Base-by-base conservation (phyloP, 2,797 vertebrate species). In the Gobio occitaniae region DNA sequence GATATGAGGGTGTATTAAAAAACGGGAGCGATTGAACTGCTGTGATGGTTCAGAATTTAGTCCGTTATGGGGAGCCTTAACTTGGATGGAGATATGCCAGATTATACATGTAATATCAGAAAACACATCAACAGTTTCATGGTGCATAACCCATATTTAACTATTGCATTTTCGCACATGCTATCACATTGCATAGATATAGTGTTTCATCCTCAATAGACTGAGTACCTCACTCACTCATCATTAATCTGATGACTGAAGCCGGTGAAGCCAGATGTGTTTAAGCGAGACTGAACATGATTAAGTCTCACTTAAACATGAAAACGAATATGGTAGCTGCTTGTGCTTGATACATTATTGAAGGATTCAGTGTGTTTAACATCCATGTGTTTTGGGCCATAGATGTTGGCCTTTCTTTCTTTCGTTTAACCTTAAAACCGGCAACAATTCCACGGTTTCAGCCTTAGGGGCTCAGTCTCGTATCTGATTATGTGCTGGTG, bases 21-120 rank as follows among this genome's bases (percentile, higher is more conserved):
- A 80, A 69, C 0, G 4, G 21, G 65, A 70, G 65, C 56, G 29
- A 70, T 41, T 80, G 78, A 54, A 69, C 19, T 48, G 29, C 29
- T 38, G 29, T 29, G 41, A 32, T 56, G 8, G 48, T 41, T 69
- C 48, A 41, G 48, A 80, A 80, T 41, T n/a, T 19, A 54, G 79
- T 54, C 47, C 13, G 36, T 80, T 69, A 69, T 0, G 29, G 48
- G 47, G 16, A 68, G 13, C 25, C 44, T 66, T n/a, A 65, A 13
- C 71, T 75, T 65, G 9, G 29, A 65, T 83, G 59, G 59, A 83
- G 8, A 13, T 29, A 32, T 71, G 15, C 13, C 59, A 41, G 59
- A 32, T 61, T 25, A 65, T 17, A 48, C 44, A 84, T 44, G 21
- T 77, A 47, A 44, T 69, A 77, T 82, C 69, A 83, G 70, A 74